Evolutionary conservation across 2,113 vertebrate genomes (phyloP).

Genomic region (Phoxinus phoxinus): DNA sequence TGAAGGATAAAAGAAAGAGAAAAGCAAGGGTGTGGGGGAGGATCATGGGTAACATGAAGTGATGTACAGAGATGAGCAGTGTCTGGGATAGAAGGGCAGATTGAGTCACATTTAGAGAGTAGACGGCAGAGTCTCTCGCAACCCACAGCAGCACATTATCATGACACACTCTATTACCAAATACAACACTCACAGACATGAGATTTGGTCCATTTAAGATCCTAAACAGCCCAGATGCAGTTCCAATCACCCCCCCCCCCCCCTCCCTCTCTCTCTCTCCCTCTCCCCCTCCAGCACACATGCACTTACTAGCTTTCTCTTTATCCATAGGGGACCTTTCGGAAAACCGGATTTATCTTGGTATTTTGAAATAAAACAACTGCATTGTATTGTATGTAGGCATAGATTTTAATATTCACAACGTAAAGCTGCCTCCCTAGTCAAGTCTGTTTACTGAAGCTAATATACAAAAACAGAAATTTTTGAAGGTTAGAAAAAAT

Average conservation of each 20-base stretch:
- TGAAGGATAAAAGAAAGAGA: background rate
- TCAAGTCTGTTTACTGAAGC: background rate
- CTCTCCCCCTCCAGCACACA: conserved; percentile 2
- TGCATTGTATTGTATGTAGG: background rate
- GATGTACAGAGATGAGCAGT: background rate
- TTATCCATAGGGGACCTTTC: background rate
- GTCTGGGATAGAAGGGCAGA: background rate
- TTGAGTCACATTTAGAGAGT: conserved; percentile 33
- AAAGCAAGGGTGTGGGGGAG: background rate
- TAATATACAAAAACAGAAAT: background rate
- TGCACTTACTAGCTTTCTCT: conserved; percentile 6
- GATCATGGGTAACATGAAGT: conserved; percentile 34
- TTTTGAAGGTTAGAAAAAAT: background rate
- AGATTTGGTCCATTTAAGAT: conserved; percentile 44
- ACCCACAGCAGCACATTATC: conserved; percentile 47
- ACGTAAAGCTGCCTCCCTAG: background rate
- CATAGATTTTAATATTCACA: background rate
- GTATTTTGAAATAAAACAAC: conserved; percentile 5
- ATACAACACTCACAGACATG: conserved; percentile 51
- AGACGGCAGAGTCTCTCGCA: conserved; percentile 31
- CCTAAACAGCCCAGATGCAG: conserved; percentile 27
- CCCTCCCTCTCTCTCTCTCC: background rate
- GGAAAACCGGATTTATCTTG: conserved; percentile 1
- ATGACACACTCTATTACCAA: conserved; percentile 52
- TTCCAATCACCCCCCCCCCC: background rate